A percentile compares a stretch with the other conserved stretches of the same genome.
These are phyloP conservation scores for Danio tinwini DNA, from an alignment of 2,797 vertebrate genomes.

Conservation along the genomic window DNA sequence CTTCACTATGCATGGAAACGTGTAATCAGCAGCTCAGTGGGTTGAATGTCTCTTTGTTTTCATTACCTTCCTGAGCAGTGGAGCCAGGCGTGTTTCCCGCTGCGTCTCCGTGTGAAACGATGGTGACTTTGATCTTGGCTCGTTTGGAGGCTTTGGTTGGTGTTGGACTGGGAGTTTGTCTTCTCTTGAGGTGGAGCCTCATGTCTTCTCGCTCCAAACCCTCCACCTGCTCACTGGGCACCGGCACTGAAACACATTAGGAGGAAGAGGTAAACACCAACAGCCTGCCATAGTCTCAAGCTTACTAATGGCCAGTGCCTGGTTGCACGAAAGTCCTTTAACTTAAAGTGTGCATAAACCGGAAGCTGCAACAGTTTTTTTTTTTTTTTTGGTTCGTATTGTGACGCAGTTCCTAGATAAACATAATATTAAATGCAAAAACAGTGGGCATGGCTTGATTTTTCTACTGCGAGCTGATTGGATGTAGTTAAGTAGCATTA, in stretches of 20 bases:
- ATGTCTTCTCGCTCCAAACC: slow-evolving; percentile 86
- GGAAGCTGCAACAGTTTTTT: no score
- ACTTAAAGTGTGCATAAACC: no score
- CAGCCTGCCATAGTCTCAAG: neutral
- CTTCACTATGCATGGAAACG: neutral
- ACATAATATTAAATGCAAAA: no score
- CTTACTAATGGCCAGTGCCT: neutral
- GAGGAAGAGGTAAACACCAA: neutral
- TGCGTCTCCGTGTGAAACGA: slow-evolving; percentile 89
- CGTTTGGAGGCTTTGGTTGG: slow-evolving; percentile 87
- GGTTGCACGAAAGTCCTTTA: no score
- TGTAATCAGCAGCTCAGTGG: neutral
- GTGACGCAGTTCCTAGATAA: no score
- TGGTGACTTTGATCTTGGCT: slow-evolving; percentile 97
- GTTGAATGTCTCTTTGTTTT: neutral
- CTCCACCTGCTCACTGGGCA: slow-evolving; percentile 87
- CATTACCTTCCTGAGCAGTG: slow-evolving; percentile 85
- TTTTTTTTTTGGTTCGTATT: no score
- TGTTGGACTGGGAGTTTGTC: slow-evolving; percentile 86
- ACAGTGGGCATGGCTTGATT: no score
- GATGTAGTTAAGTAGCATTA: no score
- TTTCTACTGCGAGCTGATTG: no score
- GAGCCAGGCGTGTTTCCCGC: slow-evolving; percentile 73
- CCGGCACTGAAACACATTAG: slow-evolving; percentile 80
- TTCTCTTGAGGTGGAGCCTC: slow-evolving; percentile 86